These are phyloP conservation scores for Stomatorhinus ivindoensis DNA, from an alignment of 2,113 vertebrate species.

Conservation along the genomic window DNA sequence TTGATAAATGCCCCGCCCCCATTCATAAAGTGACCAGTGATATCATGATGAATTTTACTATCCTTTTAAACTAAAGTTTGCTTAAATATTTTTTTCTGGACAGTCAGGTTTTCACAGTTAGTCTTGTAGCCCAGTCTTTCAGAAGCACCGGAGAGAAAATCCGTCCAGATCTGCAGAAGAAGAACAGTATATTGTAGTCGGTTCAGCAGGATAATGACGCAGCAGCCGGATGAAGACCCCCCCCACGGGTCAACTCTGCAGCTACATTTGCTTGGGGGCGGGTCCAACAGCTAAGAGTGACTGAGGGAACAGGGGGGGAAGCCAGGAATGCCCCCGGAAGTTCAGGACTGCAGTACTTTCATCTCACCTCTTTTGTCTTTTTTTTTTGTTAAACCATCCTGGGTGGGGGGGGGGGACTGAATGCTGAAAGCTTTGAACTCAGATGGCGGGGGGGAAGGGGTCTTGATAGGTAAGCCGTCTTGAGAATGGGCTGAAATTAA, in stretches of 20 bases:
- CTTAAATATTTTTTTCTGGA: background rate
- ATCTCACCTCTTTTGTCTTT: background rate
- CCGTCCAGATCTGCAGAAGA: background rate
- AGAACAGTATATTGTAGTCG: background rate
- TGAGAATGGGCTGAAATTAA: background rate
- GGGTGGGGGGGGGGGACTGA: background rate
- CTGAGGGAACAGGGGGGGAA: background rate
- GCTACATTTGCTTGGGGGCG: background rate
- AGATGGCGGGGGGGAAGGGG: background rate
- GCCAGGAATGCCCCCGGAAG: background rate
- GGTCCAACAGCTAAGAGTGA: background rate
- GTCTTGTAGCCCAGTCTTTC: background rate
- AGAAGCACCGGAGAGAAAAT: background rate
- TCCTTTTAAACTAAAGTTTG: background rate
- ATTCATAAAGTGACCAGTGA: background rate
- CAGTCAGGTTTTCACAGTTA: background rate
- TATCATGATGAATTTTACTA: background rate
- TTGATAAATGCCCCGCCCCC: background rate
- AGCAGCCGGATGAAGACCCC: background rate
- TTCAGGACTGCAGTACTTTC: background rate
- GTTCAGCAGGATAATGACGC: background rate
- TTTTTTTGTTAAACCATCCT: background rate
- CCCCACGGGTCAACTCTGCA: background rate
- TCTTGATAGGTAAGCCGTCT: background rate
- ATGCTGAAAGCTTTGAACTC: background rate